Evolutionary conservation across 2,113 vertebrate genomes (phyloP).

Genomic region (Emydocephalus ijimae): DNA sequence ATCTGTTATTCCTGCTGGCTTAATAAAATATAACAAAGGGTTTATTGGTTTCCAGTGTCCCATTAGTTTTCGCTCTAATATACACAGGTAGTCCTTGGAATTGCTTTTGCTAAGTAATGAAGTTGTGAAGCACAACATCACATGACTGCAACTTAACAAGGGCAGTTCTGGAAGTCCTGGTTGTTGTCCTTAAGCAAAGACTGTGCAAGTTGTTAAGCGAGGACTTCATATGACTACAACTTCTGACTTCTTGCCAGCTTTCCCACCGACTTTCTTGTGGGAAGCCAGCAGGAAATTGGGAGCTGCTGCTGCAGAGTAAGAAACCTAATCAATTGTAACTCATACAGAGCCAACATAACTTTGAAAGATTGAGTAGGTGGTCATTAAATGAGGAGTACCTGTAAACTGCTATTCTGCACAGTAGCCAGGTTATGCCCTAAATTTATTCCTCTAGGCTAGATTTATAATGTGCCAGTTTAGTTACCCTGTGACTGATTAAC

Average conservation of each 20-base stretch:
- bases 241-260: background rate
- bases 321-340: background rate
- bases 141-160: background rate
- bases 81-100: background rate
- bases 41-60: background rate
- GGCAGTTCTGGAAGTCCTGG: background rate
- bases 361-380: background rate
- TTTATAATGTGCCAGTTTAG: background rate
- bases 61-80: background rate
- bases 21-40: background rate
- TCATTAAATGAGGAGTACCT: background rate
- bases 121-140: background rate
- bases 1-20: background rate
- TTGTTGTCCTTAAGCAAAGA: background rate
- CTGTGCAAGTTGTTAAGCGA: background rate
- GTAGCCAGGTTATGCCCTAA: background rate
- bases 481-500: background rate
- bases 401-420: background rate
- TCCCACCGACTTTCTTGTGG: background rate
- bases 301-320: background rate
- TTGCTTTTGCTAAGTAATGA: background rate
- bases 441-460: background rate
- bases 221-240: background rate
- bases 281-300: background rate
- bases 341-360: background rate